phyloP scores from a whole-genome alignment of 37 sponge, comb jelly and placozoan genomes.

The Diacarnus erythraeanus region DNA sequence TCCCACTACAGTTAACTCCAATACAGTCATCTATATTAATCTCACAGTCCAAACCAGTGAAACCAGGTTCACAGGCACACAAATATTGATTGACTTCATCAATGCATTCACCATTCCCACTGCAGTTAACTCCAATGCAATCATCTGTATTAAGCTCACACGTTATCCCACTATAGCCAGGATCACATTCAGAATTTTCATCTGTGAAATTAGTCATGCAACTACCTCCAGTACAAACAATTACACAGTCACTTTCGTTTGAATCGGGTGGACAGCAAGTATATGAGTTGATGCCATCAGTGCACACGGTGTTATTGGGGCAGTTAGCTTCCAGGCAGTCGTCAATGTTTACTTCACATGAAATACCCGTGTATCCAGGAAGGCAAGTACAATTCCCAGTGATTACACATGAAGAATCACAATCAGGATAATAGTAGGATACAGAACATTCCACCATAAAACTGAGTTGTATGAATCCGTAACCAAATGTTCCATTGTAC shows the following conservation, averaged over 20 bases:
- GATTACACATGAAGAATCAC: neutral
- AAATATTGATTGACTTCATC: neutral
- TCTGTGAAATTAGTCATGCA: neutral
- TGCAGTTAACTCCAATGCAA: neutral
- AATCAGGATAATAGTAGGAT: neutral
- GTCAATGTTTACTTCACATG: neutral
- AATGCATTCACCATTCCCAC: no score
- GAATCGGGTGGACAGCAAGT: neutral
- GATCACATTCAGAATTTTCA: neutral
- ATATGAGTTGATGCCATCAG: neutral
- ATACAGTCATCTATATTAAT: neutral
- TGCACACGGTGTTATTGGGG: neutral
- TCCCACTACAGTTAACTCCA: neutral
- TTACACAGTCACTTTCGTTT: no score
- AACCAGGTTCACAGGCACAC: conserved; percentile 1
- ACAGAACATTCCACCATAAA: neutral
- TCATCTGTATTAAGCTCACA: no score
- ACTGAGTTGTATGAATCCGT: neutral
- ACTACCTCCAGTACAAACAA: no score
- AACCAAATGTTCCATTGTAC: neutral
- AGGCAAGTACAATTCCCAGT: neutral
- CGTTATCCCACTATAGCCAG: neutral
- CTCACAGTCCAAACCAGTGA: neutral
- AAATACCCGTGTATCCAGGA: neutral
- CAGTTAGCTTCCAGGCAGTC: neutral